These are phyloP conservation scores for Sclerodermus sp. DNA, from an alignment of 2,888 invertebrate species.

Conservation along the genomic window DNA sequence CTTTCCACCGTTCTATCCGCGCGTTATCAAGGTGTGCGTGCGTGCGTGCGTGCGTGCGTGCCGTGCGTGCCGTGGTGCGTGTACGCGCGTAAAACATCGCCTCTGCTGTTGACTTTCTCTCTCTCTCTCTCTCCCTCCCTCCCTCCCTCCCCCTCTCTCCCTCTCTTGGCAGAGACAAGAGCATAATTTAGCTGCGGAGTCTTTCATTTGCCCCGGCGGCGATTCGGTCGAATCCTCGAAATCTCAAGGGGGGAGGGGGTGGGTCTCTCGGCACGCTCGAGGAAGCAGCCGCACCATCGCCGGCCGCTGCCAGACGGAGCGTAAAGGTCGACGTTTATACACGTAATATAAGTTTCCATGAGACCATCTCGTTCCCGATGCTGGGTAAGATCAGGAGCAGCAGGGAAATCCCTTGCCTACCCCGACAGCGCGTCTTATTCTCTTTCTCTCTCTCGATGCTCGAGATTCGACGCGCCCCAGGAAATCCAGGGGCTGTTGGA, in stretches of 20 bases:
- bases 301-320: neutral
- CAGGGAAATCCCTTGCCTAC: too few relatives aligned
- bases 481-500: too few relatives aligned
- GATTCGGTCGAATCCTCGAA: too few relatives aligned
- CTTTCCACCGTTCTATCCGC: too few relatives aligned
- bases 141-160: neutral
- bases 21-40: neutral
- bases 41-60: neutral
- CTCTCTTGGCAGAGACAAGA: too few relatives aligned
- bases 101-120: neutral
- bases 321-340: neutral
- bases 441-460: too few relatives aligned
- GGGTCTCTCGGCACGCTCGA: too few relatives aligned
- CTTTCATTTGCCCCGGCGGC: too few relatives aligned
- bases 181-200: too few relatives aligned
- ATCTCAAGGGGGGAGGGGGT: neutral
- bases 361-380: neutral
- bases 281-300: neutral
- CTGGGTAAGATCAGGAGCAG: neutral
- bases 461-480: too few relatives aligned
- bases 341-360: neutral
- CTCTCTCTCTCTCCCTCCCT: neutral
- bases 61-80: too few relatives aligned
- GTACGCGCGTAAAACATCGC: neutral
- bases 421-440: too few relatives aligned